Percentiles rank a stretch among this genome's conserved stretches.
Evolutionary conservation across 2,797 vertebrate species (phyloP).

Genomic region (Hybognathus amarus): DNA sequence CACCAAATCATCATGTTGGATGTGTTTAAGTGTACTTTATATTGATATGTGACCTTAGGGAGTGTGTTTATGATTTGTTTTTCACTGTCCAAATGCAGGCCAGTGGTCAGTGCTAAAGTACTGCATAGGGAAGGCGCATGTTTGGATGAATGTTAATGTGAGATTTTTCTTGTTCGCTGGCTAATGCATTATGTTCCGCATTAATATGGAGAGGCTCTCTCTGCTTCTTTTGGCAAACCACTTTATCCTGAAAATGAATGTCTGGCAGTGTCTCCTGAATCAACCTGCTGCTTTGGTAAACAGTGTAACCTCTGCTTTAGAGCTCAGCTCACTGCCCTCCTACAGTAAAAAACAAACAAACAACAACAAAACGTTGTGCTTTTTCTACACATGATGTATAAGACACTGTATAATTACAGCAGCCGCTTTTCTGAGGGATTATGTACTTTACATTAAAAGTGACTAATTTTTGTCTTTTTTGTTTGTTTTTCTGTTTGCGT

Average conservation of each 20-base stretch:
- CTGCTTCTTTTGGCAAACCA: slow-evolving; percentile 7
- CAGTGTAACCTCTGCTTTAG: slow-evolving; percentile 19
- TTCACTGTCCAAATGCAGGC: background rate
- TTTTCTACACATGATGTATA: background rate
- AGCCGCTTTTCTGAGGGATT: slow-evolving; percentile 15
- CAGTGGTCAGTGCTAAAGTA: background rate
- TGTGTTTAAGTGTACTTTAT: slow-evolving; percentile 4
- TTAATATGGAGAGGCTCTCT: slow-evolving; percentile 24
- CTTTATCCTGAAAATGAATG: slow-evolving; percentile 36
- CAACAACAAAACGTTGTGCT: background rate
- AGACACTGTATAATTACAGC: background rate
- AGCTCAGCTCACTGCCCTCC: slow-evolving; percentile 7
- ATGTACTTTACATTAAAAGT: slow-evolving; percentile 24
- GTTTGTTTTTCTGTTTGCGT: slow-evolving; percentile 13
- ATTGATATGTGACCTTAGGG: background rate
- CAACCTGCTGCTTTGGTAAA: slow-evolving; percentile 15
- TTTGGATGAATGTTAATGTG: background rate
- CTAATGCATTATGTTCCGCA: slow-evolving; percentile 17
- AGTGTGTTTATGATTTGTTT: background rate
- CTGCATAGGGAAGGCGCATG: background rate
- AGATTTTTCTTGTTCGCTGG: slow-evolving; percentile 4
- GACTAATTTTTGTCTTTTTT: background rate
- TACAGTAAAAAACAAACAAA: background rate
- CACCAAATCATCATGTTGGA: background rate
- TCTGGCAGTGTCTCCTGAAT: slow-evolving; percentile 6